Evolutionary conservation across 2,113 vertebrate genomes (phyloP), one percentile per base, ranked within the genome.

Genomic region (Tetraodon nigroviridis): DNA sequence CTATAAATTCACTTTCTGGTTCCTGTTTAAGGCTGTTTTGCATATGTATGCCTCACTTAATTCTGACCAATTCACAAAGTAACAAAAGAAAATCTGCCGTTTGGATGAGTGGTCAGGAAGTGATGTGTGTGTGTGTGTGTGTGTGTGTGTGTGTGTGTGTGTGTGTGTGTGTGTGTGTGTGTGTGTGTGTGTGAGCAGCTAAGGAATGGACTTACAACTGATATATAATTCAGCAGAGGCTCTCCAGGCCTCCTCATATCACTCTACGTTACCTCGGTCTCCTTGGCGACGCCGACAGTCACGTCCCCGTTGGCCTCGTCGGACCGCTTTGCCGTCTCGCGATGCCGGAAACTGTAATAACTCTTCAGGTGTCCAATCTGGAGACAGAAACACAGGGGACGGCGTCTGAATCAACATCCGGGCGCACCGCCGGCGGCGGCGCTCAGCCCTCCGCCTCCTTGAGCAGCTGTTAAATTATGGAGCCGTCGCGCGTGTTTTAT

Each of bases 251-350:
- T 71, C 66, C 51, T 72, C 75, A 67, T 87, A 87, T 94, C 88
- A 78, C 82, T 84, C 93, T 95, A 96, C 95, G 90, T 90, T 93
- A 98, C 97, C 95, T 95, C 89, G 80, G 90, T 92, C 84, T 99
- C 97, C 90, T 90, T 93, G 83, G 92, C 87, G 82, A 98, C 88
- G 86, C 90, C 84, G 84, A 81, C 92, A 84, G 95, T 93, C 56
- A 90, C 90, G 78, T 89, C 93, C 87, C 87, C 86, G 69, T 93
- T 96, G 63, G 92, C 89, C 41, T 91, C 77, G 55, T 88, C 80
- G 73, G 94, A 96, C 61, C 92, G 90, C 88, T 91, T 92, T 63
- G 92, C 90, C 44, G 91, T 96, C 86, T 88, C 85, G 50, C 84
- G 91, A 67, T 96, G 95, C 63, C 88, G 92, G 79, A 98, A 96